phyloP scores from a whole-genome alignment of 1,140 invertebrate species.

The Contarinia nasturtii region DNA sequence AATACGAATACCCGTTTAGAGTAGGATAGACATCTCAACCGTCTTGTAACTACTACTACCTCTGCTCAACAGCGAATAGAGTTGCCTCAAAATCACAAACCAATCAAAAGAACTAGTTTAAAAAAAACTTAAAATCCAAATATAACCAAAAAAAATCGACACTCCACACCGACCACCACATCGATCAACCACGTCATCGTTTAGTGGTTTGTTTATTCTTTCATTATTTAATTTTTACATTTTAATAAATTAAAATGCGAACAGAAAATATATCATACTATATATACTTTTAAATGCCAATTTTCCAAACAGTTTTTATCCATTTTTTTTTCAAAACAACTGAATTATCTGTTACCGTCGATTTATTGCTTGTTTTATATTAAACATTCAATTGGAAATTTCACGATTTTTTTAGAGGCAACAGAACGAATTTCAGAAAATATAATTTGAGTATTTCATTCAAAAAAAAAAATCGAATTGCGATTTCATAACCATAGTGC shows the following conservation, averaged over 20 bases:
- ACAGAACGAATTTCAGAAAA: too few species aligned
- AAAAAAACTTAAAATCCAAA: neutral
- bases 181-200: constrained; percentile 3
- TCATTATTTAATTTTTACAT: constrained; percentile 2
- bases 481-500: too few species aligned
- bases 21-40: neutral
- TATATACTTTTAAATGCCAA: neutral
- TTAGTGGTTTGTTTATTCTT: constrained; percentile 4
- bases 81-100: neutral
- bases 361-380: neutral
- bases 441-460: too few species aligned
- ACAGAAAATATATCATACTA: neutral
- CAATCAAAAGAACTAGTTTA: neutral
- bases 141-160: neutral
- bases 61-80: neutral
- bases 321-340: neutral
- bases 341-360: neutral
- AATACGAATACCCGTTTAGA: too few species aligned
- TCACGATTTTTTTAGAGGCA: too few species aligned
- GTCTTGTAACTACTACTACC: neutral
- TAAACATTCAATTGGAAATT: neutral
- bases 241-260: neutral
- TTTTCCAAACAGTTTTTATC: constrained; percentile 2
- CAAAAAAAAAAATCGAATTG: too few species aligned
- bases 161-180: constrained; percentile 1